phyloP scores from a whole-genome alignment of 1,140 invertebrate species.

The Uloborus diversus region DNA sequence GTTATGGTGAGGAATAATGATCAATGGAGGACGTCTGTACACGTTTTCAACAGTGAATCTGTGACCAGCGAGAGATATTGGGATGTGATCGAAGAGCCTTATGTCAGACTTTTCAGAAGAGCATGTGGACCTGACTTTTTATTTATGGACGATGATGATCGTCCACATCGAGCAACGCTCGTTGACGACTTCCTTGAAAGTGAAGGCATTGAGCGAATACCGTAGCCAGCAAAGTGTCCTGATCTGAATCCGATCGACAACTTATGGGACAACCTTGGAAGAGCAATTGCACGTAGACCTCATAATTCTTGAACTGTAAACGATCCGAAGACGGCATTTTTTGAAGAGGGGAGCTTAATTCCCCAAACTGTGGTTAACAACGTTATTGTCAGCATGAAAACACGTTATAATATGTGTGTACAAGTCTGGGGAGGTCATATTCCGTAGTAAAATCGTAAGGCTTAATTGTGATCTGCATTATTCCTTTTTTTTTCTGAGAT shows the following conservation, averaged over 20 bases:
- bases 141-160: background rate
- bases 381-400: background rate
- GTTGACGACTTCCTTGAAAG: background rate
- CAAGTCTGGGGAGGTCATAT: background rate
- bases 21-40: background rate
- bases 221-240: background rate
- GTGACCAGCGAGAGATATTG: background rate
- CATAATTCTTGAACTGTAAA: background rate
- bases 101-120: background rate
- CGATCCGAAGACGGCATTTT: background rate
- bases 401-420: background rate
- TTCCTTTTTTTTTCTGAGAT: too few species aligned
- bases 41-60: background rate
- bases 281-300: background rate
- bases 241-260: background rate
- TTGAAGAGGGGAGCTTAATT: background rate
- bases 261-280: background rate
- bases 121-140: background rate
- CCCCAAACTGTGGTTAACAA: background rate
- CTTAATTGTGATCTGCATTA: background rate
- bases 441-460: background rate
- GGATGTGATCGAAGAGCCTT: background rate
- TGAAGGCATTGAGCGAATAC: background rate
- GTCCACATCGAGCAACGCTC: background rate
- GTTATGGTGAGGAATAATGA: background rate